These are phyloP conservation scores for Podabrus alpinus DNA, from an alignment of 2,888 invertebrate genomes.

Conservation along the genomic window DNA sequence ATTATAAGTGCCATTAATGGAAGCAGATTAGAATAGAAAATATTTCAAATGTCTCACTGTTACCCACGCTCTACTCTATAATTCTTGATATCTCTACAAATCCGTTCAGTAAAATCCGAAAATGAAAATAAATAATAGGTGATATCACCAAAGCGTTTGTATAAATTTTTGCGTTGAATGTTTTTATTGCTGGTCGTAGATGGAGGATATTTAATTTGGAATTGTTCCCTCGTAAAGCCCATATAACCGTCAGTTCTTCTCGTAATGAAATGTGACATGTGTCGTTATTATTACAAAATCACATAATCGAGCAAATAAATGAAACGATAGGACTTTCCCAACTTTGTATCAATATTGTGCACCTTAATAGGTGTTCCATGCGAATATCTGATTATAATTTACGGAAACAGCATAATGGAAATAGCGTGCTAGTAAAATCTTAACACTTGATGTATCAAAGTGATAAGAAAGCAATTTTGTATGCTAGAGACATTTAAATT, in stretches of 20 bases:
- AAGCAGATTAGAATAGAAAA: no score
- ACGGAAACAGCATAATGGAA: conserved; percentile 21
- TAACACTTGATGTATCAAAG: conserved; percentile 11
- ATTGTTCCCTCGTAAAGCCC: neutral
- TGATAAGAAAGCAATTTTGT: conserved; percentile 16
- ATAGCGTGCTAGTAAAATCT: conserved; percentile 19
- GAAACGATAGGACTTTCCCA: no score
- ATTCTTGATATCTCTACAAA: no score
- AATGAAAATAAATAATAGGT: no score
- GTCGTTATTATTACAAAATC: neutral
- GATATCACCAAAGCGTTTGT: no score
- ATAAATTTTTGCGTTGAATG: neutral
- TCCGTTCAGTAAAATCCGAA: no score
- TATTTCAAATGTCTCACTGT: no score
- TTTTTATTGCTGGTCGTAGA: neutral
- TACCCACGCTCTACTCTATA: no score
- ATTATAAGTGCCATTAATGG: no score
- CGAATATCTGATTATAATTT: conserved; percentile 16
- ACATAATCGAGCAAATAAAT: neutral
- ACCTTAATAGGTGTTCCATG: conserved; percentile 4
- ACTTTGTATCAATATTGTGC: neutral
- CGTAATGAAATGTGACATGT: neutral
- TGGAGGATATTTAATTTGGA: neutral
- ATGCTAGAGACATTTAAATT: conserved; percentile 11
- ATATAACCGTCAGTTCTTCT: neutral